Evolutionary conservation across 2,113 vertebrate genomes (phyloP), one percentile per base, ranked within the genome.

Genomic region (Acrocephalus arundinaceus): DNA sequence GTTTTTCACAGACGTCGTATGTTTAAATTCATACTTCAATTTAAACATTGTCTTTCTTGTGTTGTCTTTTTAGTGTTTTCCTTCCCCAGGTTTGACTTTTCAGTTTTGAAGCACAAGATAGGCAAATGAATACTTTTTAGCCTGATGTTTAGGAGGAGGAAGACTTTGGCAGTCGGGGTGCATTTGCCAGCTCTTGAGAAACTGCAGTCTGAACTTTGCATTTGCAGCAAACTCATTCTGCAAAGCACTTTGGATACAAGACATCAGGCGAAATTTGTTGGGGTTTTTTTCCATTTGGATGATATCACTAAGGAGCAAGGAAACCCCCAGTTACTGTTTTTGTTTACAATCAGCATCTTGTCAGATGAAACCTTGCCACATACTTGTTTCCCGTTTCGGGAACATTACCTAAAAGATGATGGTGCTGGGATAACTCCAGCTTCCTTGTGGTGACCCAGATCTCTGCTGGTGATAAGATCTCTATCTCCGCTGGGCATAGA

Each of bases 401-500:
- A 90, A 19, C 3, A 2, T 88, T 88, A 86, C 76, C 45, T 88
- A 33, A 79, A 94, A 87, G 81, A 61, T 92, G 77, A 81, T 75
- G 21, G 20, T 61, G 41, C 52, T 67, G 77, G 79, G 79, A 63
- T 90, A 49, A 59, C 57, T 94, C 75, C 82, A 78, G 72, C 79
- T 92, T 92, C 91, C 87, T 84, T 43, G 33, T 85, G 85, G 51
- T 94, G 90, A 94, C 95, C 79, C 49, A 95, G 55, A 93, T 96
- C 85, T 96, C 59, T 87, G 68, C 82, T 80, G 68, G 59, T 1
- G 2, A 80, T 77, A 67, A 91, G 90, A 85, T 89, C 76, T 86
- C 83, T 62, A 43, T 86, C 95, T 90, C 58, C 0, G 0, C 76
- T 77, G 52, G 73, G 82, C 90, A 88, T 0, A 0, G 68, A 46